Base-by-base conservation (phyloP, 2,113 vertebrate species). In the Ovibos moschatus region DNA sequence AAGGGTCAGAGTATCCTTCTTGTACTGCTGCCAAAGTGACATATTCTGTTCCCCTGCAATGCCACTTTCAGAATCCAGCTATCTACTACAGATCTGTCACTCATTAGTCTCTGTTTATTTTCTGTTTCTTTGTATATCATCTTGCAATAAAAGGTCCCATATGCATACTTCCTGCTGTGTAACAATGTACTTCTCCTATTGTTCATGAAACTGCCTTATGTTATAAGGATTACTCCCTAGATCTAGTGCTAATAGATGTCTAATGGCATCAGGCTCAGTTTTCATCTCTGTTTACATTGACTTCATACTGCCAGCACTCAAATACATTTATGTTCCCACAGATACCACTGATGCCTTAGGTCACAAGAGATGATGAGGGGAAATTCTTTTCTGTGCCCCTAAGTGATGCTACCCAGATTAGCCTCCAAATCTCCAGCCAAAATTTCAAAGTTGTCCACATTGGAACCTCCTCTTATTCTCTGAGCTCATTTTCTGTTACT, bases 261-360 rank as follows among this genome's bases (percentile, higher is more conserved):
- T 91, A 93, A 74, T 81, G 83, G 51, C 45, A 6, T 64, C 36
- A 87, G 64, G 47, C 14, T 86, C 33, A 53, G 71, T 51, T 92
- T 95, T 89, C 45, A 76, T 89, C 9, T 36, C 28, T 95, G 53
- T 94, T 95, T 76, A 90, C 16, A 57, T 78, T 82, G 89, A 96
- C 25, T 76, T 97, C 60, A 93, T 16, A 89, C 11, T 89, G 19
- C 27, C 9, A 86, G 33, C 27, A 45, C 16, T 82, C 30, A 95
- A 91, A 91, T 91, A 2, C 28, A 86, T 43, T 58, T 95, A 15
- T 89, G 5, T 96, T 94, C 19, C 30, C n/a, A 57, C 23, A 95
- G 67, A 53, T 14, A 85, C 7, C n/a, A 74, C 1, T 85, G 36
- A 88, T 91, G 16, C 30, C 27, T 87, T 93, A 79, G 51, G 27